phyloP scores from a whole-genome alignment of 2,797 vertebrate genomes.

The Leptoclinus maculatus region DNA sequence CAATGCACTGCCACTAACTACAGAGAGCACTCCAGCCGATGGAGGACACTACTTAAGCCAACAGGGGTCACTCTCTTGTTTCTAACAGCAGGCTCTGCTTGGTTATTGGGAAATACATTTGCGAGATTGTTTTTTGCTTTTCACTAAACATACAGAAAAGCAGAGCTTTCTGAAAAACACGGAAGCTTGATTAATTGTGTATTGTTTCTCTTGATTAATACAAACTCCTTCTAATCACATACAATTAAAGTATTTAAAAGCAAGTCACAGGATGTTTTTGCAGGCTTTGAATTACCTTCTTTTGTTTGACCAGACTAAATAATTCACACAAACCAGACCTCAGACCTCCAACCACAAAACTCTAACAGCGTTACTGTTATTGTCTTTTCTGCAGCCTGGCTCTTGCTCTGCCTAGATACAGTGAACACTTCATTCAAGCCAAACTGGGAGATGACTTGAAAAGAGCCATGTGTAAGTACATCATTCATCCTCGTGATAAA shows the following conservation, averaged over 20 bases:
- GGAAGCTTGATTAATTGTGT: neutral
- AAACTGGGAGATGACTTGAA: conserved; percentile 91
- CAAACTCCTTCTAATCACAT: neutral
- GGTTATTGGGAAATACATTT: conserved; percentile 8
- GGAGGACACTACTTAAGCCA: conserved; percentile 49
- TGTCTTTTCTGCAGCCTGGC: conserved; percentile 90
- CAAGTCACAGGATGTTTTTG: neutral
- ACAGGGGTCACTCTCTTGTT: conserved; percentile 70
- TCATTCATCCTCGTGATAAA: neutral
- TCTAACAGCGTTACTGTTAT: conserved; percentile 8
- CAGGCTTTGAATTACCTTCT: neutral
- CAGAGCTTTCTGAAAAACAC: neutral
- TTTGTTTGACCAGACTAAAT: neutral
- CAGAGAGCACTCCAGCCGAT: conserved; percentile 33
- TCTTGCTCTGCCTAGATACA: conserved; percentile 96
- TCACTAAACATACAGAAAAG: neutral
- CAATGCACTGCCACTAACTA: neutral
- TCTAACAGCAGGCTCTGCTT: conserved; percentile 31
- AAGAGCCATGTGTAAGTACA: conserved; percentile 95
- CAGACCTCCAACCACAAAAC: neutral
- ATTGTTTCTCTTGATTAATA: neutral
- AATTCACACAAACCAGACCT: neutral
- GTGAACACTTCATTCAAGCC: conserved; percentile 97
- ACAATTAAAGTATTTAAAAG: neutral
- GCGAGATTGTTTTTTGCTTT: neutral